These are phyloP conservation scores for Pelvicachromis taeniatus DNA, from an alignment of 2,113 vertebrate species.

Conservation along the genomic window DNA sequence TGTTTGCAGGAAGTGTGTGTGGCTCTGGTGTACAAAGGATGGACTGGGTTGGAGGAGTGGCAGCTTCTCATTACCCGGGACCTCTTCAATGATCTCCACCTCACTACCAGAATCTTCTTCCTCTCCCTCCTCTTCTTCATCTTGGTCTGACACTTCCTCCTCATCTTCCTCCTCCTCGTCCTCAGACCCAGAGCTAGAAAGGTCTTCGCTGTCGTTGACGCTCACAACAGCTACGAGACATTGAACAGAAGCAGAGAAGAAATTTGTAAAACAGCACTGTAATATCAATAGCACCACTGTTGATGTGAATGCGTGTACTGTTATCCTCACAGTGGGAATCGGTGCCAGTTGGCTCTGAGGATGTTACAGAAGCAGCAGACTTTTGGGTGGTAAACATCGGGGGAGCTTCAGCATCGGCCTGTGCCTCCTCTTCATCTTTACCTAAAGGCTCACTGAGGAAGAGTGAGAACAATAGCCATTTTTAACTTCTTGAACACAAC, in stretches of 20 bases:
- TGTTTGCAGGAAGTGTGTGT: constrained; percentile 55
- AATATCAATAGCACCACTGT: background rate
- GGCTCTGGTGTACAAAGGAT: constrained; percentile 56
- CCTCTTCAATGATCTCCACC: constrained; percentile 75
- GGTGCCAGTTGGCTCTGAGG: constrained; percentile 61
- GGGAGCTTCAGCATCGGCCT: background rate
- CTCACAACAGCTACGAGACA: constrained; percentile 73
- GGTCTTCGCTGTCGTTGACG: constrained; percentile 73
- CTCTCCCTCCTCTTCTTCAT: constrained; percentile 56
- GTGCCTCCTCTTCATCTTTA: constrained; percentile 18
- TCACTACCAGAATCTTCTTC: constrained; percentile 70
- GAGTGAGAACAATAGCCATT: background rate
- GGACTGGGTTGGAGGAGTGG: constrained; percentile 30
- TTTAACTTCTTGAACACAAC: background rate
- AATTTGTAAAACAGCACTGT: background rate
- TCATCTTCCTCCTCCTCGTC: constrained; percentile 52
- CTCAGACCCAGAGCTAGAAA: constrained; percentile 66
- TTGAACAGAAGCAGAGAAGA: background rate
- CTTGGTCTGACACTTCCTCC: constrained; percentile 43
- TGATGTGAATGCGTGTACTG: background rate
- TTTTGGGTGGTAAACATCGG: constrained; percentile 38
- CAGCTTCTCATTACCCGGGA: constrained; percentile 63
- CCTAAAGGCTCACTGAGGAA: constrained; percentile 43
- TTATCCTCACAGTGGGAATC: constrained; percentile 71
- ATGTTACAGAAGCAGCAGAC: constrained; percentile 50